phyloP scores from a whole-genome alignment of 2,113 vertebrate species.

The Shinisaurus crocodilurus region DNA sequence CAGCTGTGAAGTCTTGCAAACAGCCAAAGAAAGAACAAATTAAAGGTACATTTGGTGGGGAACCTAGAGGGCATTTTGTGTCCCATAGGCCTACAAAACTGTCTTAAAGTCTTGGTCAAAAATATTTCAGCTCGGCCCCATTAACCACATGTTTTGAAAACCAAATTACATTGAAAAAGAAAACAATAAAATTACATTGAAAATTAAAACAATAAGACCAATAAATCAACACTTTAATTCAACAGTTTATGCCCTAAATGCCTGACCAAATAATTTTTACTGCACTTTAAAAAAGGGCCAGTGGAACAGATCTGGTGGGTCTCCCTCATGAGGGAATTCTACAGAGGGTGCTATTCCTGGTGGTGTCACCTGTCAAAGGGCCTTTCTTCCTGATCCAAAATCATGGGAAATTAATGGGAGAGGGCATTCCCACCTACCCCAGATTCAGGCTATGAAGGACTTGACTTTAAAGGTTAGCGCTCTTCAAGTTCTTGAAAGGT shows the following conservation, averaged over 20 bases:
- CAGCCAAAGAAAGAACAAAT: neutral
- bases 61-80: neutral
- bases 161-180: neutral
- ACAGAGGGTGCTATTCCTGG: neutral
- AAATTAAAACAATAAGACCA: neutral
- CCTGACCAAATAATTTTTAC: neutral
- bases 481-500: too few species aligned
- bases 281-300: neutral
- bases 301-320: neutral
- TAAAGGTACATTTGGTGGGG: neutral
- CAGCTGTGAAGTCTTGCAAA: neutral
- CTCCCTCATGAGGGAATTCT: neutral
- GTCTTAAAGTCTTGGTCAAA: neutral
- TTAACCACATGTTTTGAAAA: neutral
- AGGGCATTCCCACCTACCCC: neutral
- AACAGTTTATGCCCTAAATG: neutral
- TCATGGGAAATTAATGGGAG: neutral
- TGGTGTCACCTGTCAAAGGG: neutral
- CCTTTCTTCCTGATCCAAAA: neutral
- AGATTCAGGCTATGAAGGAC: neutral
- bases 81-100: neutral
- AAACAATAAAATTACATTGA: too few species aligned
- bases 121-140: neutral
- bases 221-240: neutral
- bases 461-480: neutral